Conservation (phyloP, 2,888 invertebrate species). For the Drosophila histrio region DNA sequence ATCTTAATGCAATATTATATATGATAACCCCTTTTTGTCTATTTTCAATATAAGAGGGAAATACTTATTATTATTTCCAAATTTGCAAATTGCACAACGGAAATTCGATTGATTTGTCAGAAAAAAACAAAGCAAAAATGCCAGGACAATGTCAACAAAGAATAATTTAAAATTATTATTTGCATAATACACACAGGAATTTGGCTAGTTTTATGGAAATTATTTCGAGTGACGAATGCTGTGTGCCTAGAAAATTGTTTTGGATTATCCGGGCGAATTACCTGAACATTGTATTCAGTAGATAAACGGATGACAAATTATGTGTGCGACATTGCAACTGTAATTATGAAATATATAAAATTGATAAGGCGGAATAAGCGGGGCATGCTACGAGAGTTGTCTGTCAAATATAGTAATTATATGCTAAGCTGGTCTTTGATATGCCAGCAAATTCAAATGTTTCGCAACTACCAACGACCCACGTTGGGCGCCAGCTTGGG, state of each 20-base stretch:
- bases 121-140: too few species aligned
- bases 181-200: slow-evolving; percentile 4
- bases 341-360: slow-evolving; percentile 5
- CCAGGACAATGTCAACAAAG: background rate
- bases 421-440: slow-evolving; percentile 3
- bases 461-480: background rate
- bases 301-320: slow-evolving; percentile 23
- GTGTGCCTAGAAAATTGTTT: background rate
- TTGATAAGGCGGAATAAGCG: background rate
- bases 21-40: too few species aligned
- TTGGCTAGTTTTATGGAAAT: slow-evolving; percentile 23
- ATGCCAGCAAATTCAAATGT: slow-evolving; percentile 12
- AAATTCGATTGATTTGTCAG: background rate
- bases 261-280: slow-evolving; percentile 4
- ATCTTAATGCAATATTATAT: too few species aligned
- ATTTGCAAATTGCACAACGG: background rate
- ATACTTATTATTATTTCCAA: background rate
- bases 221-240: background rate
- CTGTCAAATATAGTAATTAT: slow-evolving; percentile 5
- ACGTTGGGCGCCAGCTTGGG: slow-evolving; percentile 44
- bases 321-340: slow-evolving; percentile 8
- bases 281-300: slow-evolving; percentile 5
- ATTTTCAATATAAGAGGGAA: background rate
- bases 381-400: background rate
- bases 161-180: slow-evolving; percentile 9